A percentile compares a stretch with the other conserved stretches of the same genome.
phyloP scores from a whole-genome alignment of 2,888 invertebrate genomes.

The Stomorhina lunata region DNA sequence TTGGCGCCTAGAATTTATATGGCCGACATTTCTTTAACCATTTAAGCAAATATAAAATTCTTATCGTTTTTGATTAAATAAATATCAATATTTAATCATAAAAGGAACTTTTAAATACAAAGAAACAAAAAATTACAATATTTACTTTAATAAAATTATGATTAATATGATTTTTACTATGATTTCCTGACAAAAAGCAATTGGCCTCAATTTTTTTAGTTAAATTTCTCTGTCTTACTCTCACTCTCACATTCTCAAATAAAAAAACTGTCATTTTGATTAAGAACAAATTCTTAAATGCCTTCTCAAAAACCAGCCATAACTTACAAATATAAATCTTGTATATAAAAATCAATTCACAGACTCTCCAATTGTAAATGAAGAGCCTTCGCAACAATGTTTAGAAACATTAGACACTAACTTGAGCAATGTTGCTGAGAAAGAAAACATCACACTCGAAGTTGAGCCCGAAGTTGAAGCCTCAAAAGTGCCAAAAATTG shows the following conservation, averaged over 20 bases:
- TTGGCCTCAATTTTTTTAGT: constrained; percentile 1
- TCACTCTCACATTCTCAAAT: constrained; percentile 14
- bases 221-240: constrained; percentile 26
- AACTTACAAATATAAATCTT: constrained; percentile 37
- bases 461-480: constrained; percentile 38
- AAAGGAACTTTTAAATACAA: no score
- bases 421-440: background rate
- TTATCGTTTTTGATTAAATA: no score
- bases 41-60: no score
- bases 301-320: constrained; percentile 18
- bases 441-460: background rate
- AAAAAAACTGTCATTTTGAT: no score
- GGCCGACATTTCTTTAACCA: constrained; percentile 17
- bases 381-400: constrained; percentile 35
- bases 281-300: no score
- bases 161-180: constrained; percentile 24
- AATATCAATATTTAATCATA: no score
- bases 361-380: constrained; percentile 44
- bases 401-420: constrained; percentile 46
- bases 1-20: constrained; percentile 58
- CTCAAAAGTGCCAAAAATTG: constrained; percentile 69
- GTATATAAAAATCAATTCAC: constrained; percentile 52
- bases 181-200: constrained; percentile 34
- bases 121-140: background rate
- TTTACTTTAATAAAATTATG: no score